Evolutionary conservation across 1,140 invertebrate species (phyloP).

Genomic region (Oscheius sp.): DNA sequence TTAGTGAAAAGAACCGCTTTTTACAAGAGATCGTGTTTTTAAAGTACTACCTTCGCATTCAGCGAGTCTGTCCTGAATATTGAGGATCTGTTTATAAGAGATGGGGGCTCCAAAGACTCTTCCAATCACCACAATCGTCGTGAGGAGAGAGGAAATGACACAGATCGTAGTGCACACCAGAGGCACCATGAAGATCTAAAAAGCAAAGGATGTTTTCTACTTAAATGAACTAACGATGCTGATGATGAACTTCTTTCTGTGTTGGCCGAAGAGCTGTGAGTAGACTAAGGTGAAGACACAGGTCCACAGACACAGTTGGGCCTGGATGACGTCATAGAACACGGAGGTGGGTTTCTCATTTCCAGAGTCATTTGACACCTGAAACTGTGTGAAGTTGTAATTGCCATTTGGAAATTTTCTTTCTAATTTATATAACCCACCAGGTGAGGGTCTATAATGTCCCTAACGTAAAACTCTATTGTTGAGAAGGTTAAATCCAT

Average conservation of each 20-base stretch:
- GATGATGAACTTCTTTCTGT: constrained; percentile 40
- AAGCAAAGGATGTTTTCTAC: not conserved
- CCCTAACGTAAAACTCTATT: too few species aligned
- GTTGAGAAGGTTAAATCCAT: too few species aligned
- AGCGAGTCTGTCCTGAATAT: constrained; percentile 6
- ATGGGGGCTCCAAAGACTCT: constrained; percentile 32
- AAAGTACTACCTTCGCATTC: constrained; percentile 11
- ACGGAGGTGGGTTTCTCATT: constrained; percentile 14
- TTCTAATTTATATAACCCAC: constrained; percentile 1
- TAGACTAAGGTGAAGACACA: constrained; percentile 39
- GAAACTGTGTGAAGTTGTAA: not conserved
- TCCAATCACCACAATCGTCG: constrained; percentile 38
- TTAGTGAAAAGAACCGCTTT: too few species aligned
- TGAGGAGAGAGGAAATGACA: constrained; percentile 35
- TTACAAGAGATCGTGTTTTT: constrained; percentile 1
- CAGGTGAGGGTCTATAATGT: too few species aligned
- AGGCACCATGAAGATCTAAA: constrained; percentile 37
- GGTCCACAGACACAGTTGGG: constrained; percentile 40
- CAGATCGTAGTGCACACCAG: constrained; percentile 33
- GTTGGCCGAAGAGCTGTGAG: constrained; percentile 41
- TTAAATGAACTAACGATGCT: constrained; percentile 27
- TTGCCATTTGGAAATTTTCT: not conserved
- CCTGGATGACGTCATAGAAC: constrained; percentile 27
- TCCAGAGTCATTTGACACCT: constrained; percentile 18
- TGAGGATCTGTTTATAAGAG: constrained; percentile 35